Percentiles rank a stretch among this genome's conserved stretches.
Conservation (phyloP, 2,797 vertebrate species). For the Coracias cyanogaster region DNA sequence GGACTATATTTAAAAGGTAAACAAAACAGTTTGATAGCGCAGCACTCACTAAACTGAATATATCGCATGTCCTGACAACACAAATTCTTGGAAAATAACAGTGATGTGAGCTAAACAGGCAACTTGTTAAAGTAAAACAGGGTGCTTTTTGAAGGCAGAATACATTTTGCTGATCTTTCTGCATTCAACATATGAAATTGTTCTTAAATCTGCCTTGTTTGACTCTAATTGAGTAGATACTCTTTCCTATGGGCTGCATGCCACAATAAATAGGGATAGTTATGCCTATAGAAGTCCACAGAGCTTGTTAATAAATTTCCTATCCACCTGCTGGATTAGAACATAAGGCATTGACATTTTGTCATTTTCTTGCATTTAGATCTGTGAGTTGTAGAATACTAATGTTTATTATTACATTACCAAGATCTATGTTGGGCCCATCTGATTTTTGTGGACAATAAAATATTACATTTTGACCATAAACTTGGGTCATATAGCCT, state of each 20-base stretch:
- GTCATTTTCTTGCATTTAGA: not conserved
- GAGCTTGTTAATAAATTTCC: not conserved
- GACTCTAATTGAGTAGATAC: not conserved
- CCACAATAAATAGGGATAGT: not conserved
- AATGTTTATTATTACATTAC: not conserved
- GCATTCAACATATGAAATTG: not conserved
- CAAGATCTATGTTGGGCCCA: not conserved
- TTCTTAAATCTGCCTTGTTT: not conserved
- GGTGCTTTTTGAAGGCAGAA: not conserved
- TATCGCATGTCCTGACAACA: not conserved
- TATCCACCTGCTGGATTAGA: not conserved
- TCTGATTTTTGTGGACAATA: not conserved
- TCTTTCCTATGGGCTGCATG: not conserved
- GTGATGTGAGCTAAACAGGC: not conserved
- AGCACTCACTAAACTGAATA: not conserved
- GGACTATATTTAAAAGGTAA: constrained; percentile 36
- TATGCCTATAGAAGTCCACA: fast-evolving
- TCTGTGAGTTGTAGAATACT: not conserved
- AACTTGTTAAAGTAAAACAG: not conserved
- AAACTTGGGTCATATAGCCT: fast-evolving
- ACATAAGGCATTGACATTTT: not conserved
- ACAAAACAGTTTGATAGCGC: not conserved
- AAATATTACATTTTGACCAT: not conserved
- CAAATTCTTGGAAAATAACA: not conserved
- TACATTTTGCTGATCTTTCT: not conserved